A percentile compares a stretch with the other conserved stretches of the same genome.
phyloP scores from a whole-genome alignment of 2,113 vertebrate genomes.

The Oryzias curvinotus region DNA sequence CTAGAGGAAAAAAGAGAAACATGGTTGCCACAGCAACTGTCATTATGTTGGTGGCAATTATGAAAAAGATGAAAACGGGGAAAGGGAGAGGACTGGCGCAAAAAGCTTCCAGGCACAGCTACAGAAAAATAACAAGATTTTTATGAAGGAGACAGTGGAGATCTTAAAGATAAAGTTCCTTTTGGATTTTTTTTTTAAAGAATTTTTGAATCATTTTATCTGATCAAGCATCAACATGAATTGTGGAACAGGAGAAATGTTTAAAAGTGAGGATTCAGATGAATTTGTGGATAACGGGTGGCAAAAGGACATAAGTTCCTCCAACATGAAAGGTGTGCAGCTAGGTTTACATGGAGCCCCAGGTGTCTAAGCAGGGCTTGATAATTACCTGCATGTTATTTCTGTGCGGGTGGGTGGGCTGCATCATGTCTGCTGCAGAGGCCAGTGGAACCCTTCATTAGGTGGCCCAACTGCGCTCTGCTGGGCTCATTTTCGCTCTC shows the following conservation, averaged over 20 bases:
- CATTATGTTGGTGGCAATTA: constrained; percentile 82
- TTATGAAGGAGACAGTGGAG: too few relatives aligned
- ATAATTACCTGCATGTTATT: constrained; percentile 76
- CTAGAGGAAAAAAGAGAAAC: constrained; percentile 31
- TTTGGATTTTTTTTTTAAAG: too few relatives aligned
- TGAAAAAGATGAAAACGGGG: constrained; percentile 75
- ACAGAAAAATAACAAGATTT: too few relatives aligned
- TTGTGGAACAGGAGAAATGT: neutral
- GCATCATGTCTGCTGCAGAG: constrained; percentile 52
- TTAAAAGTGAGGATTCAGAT: neutral
- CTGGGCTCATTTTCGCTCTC: constrained; percentile 49
- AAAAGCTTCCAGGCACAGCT: constrained; percentile 40
- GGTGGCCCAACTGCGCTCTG: constrained; percentile 36
- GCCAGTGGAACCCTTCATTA: constrained; percentile 58
- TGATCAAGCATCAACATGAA: too few relatives aligned
- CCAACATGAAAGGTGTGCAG: constrained; percentile 29
- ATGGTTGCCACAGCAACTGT: constrained; percentile 82
- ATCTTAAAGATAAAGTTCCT: too few relatives aligned
- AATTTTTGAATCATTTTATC: too few relatives aligned
- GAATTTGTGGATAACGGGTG: constrained; percentile 11
- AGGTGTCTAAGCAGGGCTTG: constrained; percentile 51
- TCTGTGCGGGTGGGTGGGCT: constrained; percentile 74
- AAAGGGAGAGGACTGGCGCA: constrained; percentile 62
- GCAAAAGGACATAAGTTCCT: constrained; percentile 21
- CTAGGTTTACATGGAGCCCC: constrained; percentile 27